Conservation (phyloP, 2,113 vertebrate species). For the Chascanopsetta lugubris region DNA sequence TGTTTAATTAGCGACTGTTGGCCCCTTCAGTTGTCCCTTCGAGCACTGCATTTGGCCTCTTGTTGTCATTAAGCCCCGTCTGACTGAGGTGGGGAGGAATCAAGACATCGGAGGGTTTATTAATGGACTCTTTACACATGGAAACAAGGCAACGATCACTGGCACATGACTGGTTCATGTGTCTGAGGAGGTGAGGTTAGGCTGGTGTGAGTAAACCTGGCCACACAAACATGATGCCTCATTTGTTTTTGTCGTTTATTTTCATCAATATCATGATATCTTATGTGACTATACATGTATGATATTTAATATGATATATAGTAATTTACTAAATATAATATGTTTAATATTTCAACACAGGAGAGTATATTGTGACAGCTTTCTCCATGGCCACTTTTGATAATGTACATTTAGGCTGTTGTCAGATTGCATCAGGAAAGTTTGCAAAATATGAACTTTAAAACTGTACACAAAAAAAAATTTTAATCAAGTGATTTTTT, state of each 20-base stretch:
- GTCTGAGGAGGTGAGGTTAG: constrained; percentile 22
- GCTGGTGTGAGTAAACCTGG: background rate
- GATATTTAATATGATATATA: background rate
- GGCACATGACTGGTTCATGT: constrained; percentile 71
- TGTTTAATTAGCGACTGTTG: constrained; percentile 83
- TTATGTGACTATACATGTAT: background rate
- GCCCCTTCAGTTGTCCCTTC: constrained; percentile 74
- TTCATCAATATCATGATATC: background rate
- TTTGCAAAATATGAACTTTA: no score
- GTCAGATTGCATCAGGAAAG: no score
- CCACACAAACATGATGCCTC: background rate
- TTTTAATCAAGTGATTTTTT: no score
- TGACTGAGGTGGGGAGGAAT: constrained; percentile 67
- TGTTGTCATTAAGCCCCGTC: constrained; percentile 66
- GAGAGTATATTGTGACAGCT: no score
- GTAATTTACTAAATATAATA: no score
- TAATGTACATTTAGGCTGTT: no score
- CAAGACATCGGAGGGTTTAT: constrained; percentile 65
- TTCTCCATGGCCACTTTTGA: no score
- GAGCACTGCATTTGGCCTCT: constrained; percentile 80
- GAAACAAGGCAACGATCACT: constrained; percentile 76
- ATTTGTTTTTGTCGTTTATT: background rate
- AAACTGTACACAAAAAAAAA: no score
- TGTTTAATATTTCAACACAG: no score
- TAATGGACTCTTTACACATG: constrained; percentile 79